phyloP scores from a whole-genome alignment of 2,888 invertebrate genomes.

The Caenorhabditis sp. region DNA sequence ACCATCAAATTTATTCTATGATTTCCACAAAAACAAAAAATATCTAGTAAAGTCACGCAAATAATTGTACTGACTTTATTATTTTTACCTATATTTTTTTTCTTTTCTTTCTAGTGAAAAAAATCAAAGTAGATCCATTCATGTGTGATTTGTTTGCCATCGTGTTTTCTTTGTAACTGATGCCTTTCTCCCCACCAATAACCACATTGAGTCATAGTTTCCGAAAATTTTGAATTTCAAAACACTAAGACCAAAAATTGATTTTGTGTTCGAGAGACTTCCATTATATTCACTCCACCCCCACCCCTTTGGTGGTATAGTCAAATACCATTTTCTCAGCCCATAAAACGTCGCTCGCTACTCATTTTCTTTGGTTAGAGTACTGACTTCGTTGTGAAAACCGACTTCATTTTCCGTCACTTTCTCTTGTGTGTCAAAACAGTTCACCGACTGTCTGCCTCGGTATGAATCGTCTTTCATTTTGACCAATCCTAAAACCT shows the following conservation, averaged over 20 bases:
- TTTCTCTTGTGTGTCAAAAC: slow-evolving; percentile 25
- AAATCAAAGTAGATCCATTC: not conserved
- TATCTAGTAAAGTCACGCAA: no score
- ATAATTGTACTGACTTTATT: no score
- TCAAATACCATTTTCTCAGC: slow-evolving; percentile 56
- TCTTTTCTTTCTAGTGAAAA: not conserved
- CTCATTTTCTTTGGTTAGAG: slow-evolving; percentile 36
- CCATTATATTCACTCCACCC: slow-evolving; percentile 11
- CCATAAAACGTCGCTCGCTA: slow-evolving; percentile 39
- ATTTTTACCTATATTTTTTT: not conserved
- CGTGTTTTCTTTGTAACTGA: not conserved
- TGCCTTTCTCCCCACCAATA: not conserved
- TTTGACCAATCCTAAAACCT: slow-evolving; percentile 4
- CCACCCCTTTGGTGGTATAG: slow-evolving; percentile 41
- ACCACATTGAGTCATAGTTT: not conserved
- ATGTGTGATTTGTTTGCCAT: slow-evolving; percentile 24
- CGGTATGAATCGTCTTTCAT: not conserved
- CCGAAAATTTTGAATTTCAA: not conserved
- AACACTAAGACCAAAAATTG: slow-evolving; percentile 9
- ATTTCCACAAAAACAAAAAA: not conserved
- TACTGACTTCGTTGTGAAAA: slow-evolving; percentile 4
- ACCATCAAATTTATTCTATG: no score
- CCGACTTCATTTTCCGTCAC: slow-evolving; percentile 44
- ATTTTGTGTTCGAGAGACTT: slow-evolving; percentile 16
- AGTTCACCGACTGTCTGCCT: slow-evolving; percentile 1